Evolutionary conservation across 2,888 invertebrate species (phyloP), one percentile per base, ranked within the genome.

Genomic region (Cephus pulcher): DNA sequence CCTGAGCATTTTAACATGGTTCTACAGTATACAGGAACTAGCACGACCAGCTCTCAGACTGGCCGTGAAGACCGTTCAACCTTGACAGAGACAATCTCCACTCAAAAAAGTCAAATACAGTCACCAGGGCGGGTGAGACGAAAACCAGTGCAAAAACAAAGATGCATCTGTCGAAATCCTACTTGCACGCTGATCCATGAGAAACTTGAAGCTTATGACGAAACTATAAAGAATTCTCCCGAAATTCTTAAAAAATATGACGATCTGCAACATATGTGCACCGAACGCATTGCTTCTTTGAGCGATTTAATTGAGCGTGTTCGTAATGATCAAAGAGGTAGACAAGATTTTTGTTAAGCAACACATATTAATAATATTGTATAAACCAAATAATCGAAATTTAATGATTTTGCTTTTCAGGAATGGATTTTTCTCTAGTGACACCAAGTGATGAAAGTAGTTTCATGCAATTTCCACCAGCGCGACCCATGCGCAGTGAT

Each of bases 231-330:
- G 84, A 84, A 87, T 81, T 86, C 86, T 76, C 90, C 90, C 0
- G 86, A 89, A 35, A 85, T 88, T 23, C 75, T 89, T 12, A 86
- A 88, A 75, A 92, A 93, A 73, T 94, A 93, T 79, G 92, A 93
- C 1, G 91, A 93, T 81, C 91, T 94, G 23, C 93, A 94, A 0
- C 93, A 93, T 73, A 92, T 92, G 73, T 94, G 93, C 77, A 92
- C 92, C 0, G 92, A 94, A 81, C 92, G 94, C 79, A 95, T 95
- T 74, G 92, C 93, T 2, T 93, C 93, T 79, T 86, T 95, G 11
- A 92, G 93, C 0, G 92, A 92, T 12, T 92, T 94, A 84, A 94
- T 95, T 23, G 92, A 93, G n/a, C 92, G 93, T 86, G 93, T 95
- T 11, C 92, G 95, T n/a, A 91, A 92, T 76, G 94, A 95, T 84